Base-by-base conservation (phyloP, 2,113 vertebrate genomes). In the Anolis carolinensis region DNA sequence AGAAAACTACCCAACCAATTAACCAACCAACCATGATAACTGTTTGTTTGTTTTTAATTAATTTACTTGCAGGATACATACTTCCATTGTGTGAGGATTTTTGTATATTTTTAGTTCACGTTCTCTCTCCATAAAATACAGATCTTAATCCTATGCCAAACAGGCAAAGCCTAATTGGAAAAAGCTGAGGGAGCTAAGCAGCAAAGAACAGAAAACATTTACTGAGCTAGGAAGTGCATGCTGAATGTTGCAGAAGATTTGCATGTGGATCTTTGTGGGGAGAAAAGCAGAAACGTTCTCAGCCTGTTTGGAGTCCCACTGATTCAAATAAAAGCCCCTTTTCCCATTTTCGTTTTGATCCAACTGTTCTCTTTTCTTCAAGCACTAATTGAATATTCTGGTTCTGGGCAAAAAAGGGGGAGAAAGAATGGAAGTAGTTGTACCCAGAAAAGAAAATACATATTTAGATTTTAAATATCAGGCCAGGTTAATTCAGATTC, bases 121-220 rank as follows among this genome's bases (percentile, higher is more conserved):
- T 93, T 94, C 85, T 95, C 95, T 93, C 84, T 91, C 79, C 72
- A 70, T 95, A 94, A 96, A 90, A 95, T 95, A 94, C 88, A 85
- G 89, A 87, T 48, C 93, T 93, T 95, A 97, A 97, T 96, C 93
- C 92, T 94, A 94, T 94, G 91, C 92, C 92, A 94, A 96, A 95
- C 89, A 96, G 95, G 95, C 91, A 95, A 55, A 78, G 62, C 76
- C 91, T 97, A 96, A 96, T 94, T 96, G 93, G 92, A 95, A 95
- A 95, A 95, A 93, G 88, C 91, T 94, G 94, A 95, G 92, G 70
- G 77, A 92, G 87, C 91, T 94, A 95, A 95, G 92, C 36, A 90
- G 91, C 90, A 93, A 94, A 94, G 92, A 95, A 94, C 82, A 94
- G 88, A 93, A 95, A 95, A 95, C 89, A 91, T 92, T 95, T 95